These are phyloP conservation scores for Platichthys stellatus DNA, from an alignment of 2,113 vertebrate genomes.

Conservation along the genomic window DNA sequence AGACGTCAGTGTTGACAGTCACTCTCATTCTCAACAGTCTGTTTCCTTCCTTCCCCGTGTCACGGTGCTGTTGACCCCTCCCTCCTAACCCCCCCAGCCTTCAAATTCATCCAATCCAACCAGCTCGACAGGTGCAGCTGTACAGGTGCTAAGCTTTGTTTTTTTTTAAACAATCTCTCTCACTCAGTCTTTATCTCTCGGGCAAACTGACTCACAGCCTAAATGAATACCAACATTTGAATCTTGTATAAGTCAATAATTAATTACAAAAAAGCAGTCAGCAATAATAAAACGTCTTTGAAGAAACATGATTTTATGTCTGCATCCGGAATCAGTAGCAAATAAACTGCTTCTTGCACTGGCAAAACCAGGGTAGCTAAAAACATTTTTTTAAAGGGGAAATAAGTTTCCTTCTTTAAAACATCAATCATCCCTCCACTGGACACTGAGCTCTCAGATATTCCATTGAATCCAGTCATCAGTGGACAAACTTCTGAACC, in stretches of 20 bases:
- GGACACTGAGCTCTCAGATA: too few species aligned
- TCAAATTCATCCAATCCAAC: constrained; percentile 41
- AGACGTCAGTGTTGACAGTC: background rate
- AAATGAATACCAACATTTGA: too few species aligned
- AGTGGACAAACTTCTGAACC: too few species aligned
- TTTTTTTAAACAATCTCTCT: background rate
- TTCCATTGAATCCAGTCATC: too few species aligned
- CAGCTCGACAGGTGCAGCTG: constrained; percentile 56
- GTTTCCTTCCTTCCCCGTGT: background rate
- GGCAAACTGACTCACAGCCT: background rate
- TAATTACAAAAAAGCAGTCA: background rate
- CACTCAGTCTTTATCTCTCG: background rate
- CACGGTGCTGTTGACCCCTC: constrained; percentile 12
- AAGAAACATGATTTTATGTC: too few species aligned
- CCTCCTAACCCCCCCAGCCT: background rate
- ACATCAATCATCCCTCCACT: too few species aligned
- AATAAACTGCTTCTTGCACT: too few species aligned
- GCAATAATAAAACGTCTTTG: background rate
- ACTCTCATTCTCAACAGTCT: background rate
- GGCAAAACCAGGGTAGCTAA: too few species aligned
- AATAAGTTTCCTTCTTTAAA: too few species aligned
- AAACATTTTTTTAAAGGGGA: too few species aligned
- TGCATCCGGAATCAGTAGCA: too few species aligned
- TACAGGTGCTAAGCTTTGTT: background rate
- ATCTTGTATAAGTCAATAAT: background rate